Evolutionary conservation across 1,140 invertebrate genomes (phyloP).

Genomic region (Diabrotica virgifera): DNA sequence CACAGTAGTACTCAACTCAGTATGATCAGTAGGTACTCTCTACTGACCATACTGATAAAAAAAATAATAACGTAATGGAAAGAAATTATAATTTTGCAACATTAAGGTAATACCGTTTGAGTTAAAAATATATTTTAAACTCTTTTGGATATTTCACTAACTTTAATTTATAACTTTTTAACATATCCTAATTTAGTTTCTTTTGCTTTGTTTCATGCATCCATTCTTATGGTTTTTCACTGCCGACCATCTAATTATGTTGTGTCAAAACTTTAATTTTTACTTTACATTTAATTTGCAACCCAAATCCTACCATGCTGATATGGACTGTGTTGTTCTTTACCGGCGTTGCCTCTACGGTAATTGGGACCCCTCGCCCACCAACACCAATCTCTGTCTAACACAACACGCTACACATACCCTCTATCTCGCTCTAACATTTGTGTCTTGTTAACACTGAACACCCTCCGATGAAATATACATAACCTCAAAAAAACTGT

Average conservation of each 20-base stretch:
- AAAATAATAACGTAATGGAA: no score
- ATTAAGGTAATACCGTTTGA: no score
- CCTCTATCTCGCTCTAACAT: constrained; percentile 1
- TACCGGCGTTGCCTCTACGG: constrained; percentile 13
- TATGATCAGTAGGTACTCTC: no score
- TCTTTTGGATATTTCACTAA: no score
- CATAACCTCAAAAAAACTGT: constrained; percentile 6
- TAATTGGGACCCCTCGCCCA: constrained; percentile 23
- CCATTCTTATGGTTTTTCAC: constrained; percentile 38
- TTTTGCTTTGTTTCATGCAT: constrained; percentile 48
- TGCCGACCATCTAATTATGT: constrained; percentile 22
- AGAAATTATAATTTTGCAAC: no score
- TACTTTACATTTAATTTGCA: constrained; percentile 29
- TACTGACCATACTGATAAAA: no score
- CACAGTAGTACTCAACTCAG: no score
- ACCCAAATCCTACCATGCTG: constrained; percentile 14
- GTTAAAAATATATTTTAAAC: no score
- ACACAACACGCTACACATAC: constrained; percentile 17
- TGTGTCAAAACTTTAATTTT: constrained; percentile 21
- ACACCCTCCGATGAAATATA: constrained; percentile 11
- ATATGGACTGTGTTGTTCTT: constrained; percentile 23
- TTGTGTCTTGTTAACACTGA: constrained; percentile 6
- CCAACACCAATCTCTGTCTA: constrained; percentile 17
- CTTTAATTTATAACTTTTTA: neutral
- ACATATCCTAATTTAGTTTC: constrained; percentile 25